Evolutionary conservation across 2,888 invertebrate species (phyloP), one percentile per base, ranked within the genome.

Genomic region (Lasioglossum calceatum): DNA sequence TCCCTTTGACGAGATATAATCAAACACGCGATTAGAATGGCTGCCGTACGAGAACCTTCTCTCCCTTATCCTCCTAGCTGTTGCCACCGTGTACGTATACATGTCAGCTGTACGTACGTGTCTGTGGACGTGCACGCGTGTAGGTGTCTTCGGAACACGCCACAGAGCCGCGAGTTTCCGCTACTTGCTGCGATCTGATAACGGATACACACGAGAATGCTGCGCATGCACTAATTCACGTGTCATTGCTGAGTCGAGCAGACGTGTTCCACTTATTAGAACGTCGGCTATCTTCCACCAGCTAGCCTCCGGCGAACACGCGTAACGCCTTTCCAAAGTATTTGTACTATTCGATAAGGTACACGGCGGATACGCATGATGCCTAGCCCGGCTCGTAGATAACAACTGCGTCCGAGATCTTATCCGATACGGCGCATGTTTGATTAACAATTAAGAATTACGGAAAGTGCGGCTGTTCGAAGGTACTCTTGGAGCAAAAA

Each of bases 1-100:
- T 81, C 85, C 70, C 80, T 86, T 84, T 84, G 83, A 84, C 85
- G 72, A 78, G 84, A 80, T 81, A 85, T 85, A 83, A 89, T 90
- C 88, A 88, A 87, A 86, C 84, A 82, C 73, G 87, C 86, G 90
- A 90, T 90, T 90, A 90, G 85, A 47, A 85, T 81, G 75, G 50
- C 80, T 50, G 67, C 72, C 23, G n/a, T 47, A 74, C 73, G 64
- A 64, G 67, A 67, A 82, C 42, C 73, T 50, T 42, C 76, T 16
- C 36, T 61, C 54, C n/a, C 19, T 54, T 47, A 23, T 64, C 36
- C 58, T 14, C 42, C 19, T 54, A 23, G 54, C 54, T 54, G 54
- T 54, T 54, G 23, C 23, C 54, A 8, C 23, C 23, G 54, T 23
- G 23, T 23, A 54, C 23, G 23, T 23, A 54, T n/a, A 54, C 50